Evolutionary conservation across 2,797 vertebrate species (phyloP).

Genomic region (Gymnodraco acuticeps): DNA sequence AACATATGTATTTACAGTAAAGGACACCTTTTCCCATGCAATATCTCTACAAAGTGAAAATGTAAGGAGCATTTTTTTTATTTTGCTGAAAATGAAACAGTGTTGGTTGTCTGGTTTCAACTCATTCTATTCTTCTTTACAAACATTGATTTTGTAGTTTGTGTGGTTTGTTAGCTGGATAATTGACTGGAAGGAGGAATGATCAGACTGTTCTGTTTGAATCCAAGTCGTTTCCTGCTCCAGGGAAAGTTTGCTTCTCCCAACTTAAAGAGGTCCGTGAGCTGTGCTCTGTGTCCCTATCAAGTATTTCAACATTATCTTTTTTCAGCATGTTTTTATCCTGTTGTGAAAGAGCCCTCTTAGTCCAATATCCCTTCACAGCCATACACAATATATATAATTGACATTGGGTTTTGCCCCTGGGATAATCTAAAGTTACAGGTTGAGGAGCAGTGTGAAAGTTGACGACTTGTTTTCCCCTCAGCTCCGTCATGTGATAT

Average conservation of each 20-base stretch:
- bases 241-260: neutral
- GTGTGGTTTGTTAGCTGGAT: neutral
- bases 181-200: neutral
- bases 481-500: slow-evolving; percentile 13
- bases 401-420: neutral
- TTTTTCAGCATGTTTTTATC: neutral
- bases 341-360: neutral
- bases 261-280: neutral
- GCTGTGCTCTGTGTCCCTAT: neutral
- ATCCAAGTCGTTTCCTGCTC: neutral
- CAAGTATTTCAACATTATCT: neutral
- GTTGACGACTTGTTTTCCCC: slow-evolving; percentile 4
- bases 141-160: slow-evolving; percentile 17
- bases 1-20: neutral
- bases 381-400: neutral
- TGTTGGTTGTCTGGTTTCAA: neutral
- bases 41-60: slow-evolving; percentile 19
- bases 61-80: slow-evolving; percentile 20
- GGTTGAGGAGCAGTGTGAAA: slow-evolving; percentile 2
- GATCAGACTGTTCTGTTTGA: neutral
- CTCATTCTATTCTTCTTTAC: neutral
- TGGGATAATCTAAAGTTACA: neutral
- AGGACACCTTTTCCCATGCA: slow-evolving; percentile 2
- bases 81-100: slow-evolving; percentile 16
- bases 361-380: neutral